A percentile compares a stretch with the other conserved stretches of the same genome.
Conservation (phyloP, 2,797 vertebrate genomes). For the Chaetodon trifasciatus region DNA sequence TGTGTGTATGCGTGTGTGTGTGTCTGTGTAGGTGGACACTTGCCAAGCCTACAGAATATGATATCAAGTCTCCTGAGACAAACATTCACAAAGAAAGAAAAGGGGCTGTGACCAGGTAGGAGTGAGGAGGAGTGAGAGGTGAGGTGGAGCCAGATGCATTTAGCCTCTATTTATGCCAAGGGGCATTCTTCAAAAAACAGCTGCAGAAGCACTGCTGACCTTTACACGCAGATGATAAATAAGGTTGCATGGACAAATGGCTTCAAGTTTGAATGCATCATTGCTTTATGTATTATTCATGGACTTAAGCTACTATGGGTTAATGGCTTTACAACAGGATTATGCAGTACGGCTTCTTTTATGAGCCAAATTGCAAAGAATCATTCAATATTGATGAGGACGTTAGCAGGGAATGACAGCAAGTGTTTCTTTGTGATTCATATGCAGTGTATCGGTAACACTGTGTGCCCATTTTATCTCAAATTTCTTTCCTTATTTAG, state of each 20-base stretch:
- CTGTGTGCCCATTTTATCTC: conserved; percentile 7
- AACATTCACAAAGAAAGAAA: conserved; percentile 45
- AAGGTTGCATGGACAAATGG: conserved; percentile 43
- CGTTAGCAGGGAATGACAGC: conserved; percentile 30
- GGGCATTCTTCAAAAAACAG: conserved; percentile 38
- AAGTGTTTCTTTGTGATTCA: conserved; percentile 25
- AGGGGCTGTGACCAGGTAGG: conserved; percentile 32
- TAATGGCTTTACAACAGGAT: conserved; percentile 59
- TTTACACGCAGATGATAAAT: conserved; percentile 53
- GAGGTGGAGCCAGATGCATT: conserved; percentile 32
- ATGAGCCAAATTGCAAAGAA: conserved; percentile 51
- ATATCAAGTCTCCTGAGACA: conserved; percentile 51
- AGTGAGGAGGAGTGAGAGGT: conserved; percentile 27
- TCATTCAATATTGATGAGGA: conserved; percentile 60
- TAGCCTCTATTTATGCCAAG: conserved; percentile 35
- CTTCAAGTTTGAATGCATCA: conserved; percentile 52
- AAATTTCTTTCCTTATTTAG: conserved; percentile 15
- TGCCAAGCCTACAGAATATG: conserved; percentile 30
- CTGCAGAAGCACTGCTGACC: conserved; percentile 47
- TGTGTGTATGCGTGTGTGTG: not conserved
- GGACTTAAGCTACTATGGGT: conserved; percentile 30
- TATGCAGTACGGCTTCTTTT: conserved; percentile 46
- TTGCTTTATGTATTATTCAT: conserved; percentile 65
- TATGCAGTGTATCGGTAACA: not conserved
- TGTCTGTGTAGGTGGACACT: conserved; percentile 36